Evolutionary conservation across 1,140 invertebrate species (phyloP), one percentile per base, ranked within the genome.

Genomic region (Steinernema feltiae): DNA sequence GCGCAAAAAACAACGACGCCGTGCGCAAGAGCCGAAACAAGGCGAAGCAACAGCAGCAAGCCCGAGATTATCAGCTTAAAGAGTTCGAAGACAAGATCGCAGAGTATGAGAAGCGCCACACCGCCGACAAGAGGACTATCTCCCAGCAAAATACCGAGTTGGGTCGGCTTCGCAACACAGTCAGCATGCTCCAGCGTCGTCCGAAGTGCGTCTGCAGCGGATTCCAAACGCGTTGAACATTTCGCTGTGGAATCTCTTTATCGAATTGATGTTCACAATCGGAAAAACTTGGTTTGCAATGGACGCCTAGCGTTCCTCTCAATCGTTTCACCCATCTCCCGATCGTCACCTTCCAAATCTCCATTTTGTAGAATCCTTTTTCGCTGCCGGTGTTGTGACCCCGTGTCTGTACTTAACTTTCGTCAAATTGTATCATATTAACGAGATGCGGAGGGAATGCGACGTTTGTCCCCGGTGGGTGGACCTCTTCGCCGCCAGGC

Each of bases 1-100:
- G 79, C 32, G 78, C 78, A 24, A 70, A 76, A 18, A 80, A 80
- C 75, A 80, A 80, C 35, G 79, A 80, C 53, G 79, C 79, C 21
- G 79, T 80, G 35, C 29, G 79, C 21, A 75, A 76, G 32, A 71
- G 48, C 41, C 69, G 79, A 29, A 73, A 32, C 46, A 80, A 80
- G 78, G 78, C 76, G 21, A 78, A 78, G 76, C 21, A 72, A 3
- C 17, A 71, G 53, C 53, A 63, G 24, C 12, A 17, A 21, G 7
- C 3, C 12, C 53, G 53, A 15, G 53, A 63, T 21, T 3, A 63
- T 3, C 12, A 63, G 24, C 53, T 63, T 21, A 7, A 27, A 7
- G 53, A 63, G 53, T 12, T 7, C 24, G 12, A 27, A 3, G 53
- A n/a, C 7, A 15, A 17, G 24, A 27, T 63, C 53, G 24, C 12